Conservation (phyloP, 1,140 invertebrate species). For the Dinothrombium tinctorium region DNA sequence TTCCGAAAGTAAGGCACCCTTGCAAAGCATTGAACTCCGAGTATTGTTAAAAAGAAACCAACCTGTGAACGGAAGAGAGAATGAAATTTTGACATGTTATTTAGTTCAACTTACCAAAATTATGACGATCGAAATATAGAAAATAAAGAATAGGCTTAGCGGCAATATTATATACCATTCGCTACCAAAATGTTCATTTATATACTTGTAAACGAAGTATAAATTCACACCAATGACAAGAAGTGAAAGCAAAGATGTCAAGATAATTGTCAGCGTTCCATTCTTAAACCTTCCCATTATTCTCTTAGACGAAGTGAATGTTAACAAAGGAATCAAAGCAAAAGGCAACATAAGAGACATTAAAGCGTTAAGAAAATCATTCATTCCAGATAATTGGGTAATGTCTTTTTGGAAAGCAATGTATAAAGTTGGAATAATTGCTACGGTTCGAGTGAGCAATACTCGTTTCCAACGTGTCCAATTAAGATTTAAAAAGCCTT, state of each 20-base stretch:
- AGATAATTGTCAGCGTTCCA: slow-evolving; percentile 1
- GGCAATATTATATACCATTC: background rate
- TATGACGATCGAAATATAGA: slow-evolving; percentile 10
- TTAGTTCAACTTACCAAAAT: slow-evolving; percentile 9
- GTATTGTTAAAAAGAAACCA: slow-evolving; percentile 5
- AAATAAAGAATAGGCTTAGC: slow-evolving; percentile 4
- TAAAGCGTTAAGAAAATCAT: slow-evolving; percentile 10
- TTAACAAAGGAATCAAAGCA: slow-evolving; percentile 8
- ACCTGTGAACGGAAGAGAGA: slow-evolving; percentile 3
- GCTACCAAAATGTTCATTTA: slow-evolving; percentile 2
- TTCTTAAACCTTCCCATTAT: slow-evolving; percentile 10
- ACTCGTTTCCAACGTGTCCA: slow-evolving; percentile 24
- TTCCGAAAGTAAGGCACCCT: slow-evolving; percentile 4
- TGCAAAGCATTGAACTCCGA: background rate
- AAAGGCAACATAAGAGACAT: slow-evolving; percentile 11
- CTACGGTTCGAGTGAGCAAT: slow-evolving; percentile 19
- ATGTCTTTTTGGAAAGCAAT: slow-evolving; percentile 16
- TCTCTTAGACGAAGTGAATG: slow-evolving; percentile 7
- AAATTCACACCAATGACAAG: slow-evolving; percentile 11
- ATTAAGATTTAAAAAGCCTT: slow-evolving; percentile 22
- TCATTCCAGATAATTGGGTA: slow-evolving; percentile 9
- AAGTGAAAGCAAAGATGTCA: slow-evolving; percentile 8
- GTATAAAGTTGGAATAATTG: slow-evolving; percentile 22
- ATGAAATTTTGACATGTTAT: background rate
- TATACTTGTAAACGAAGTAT: slow-evolving; percentile 9